Conservation (phyloP, 2,797 vertebrate genomes). For the Chaetodon trifasciatus region DNA sequence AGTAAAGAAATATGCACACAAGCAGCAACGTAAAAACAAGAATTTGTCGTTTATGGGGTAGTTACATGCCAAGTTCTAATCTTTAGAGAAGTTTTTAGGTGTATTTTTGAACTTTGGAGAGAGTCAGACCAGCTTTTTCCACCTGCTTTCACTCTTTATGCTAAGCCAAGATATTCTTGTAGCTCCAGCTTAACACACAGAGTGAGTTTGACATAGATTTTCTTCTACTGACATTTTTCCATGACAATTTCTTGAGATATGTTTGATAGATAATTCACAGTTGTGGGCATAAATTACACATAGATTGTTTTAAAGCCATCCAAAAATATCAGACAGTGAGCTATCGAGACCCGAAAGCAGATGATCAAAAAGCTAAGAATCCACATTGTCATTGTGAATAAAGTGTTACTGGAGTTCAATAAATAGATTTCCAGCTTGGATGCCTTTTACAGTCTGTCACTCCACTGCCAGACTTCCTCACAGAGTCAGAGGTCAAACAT, state of each 20-base stretch:
- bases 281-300: neutral
- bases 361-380: neutral
- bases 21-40: too few species aligned
- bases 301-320: neutral
- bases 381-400: neutral
- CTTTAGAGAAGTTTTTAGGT: neutral
- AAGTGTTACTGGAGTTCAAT: neutral
- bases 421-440: neutral
- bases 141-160: neutral
- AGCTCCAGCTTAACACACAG: neutral
- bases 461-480: neutral
- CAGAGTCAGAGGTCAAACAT: constrained; percentile 2
- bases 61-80: too few species aligned
- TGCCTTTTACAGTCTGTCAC: neutral
- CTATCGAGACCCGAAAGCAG: neutral
- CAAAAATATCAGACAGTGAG: neutral
- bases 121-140: neutral
- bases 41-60: too few species aligned
- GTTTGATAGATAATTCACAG: neutral
- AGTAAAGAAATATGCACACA: neutral
- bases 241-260: neutral
- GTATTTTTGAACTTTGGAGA: neutral
- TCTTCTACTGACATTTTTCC: neutral
- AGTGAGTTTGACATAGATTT: neutral
- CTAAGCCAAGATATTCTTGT: neutral